phyloP scores from a whole-genome alignment of 2,797 vertebrate species.

The Spinus pinus region DNA sequence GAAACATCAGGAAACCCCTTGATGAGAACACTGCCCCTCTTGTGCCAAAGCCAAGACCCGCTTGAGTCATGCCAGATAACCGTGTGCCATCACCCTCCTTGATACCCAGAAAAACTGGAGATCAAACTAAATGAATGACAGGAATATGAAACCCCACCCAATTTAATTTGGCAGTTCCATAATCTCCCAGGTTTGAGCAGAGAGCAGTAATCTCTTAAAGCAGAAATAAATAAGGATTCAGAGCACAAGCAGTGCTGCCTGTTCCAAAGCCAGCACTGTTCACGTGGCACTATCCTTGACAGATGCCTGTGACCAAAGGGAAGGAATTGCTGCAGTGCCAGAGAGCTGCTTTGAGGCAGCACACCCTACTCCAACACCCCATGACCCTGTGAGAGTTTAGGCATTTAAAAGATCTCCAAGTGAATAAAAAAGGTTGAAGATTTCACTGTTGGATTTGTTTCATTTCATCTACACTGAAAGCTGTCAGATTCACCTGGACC shows the following conservation, averaged over 20 bases:
- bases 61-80: background rate
- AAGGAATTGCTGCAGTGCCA: background rate
- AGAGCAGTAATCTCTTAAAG: background rate
- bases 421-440: background rate
- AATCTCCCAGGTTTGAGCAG: background rate
- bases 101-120: background rate
- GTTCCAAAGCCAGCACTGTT: background rate
- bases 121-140: background rate
- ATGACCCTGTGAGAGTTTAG: background rate
- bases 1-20: background rate
- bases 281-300: background rate
- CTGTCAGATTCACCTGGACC: background rate
- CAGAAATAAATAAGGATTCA: background rate
- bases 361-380: accelerated
- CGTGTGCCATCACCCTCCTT: no score
- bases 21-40: background rate
- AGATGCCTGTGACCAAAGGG: background rate
- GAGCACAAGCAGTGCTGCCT: background rate
- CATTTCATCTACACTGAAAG: background rate
- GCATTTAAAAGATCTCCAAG: background rate
- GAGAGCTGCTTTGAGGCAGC: background rate
- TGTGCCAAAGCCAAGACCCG: background rate
- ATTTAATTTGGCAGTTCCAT: background rate
- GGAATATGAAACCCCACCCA: background rate
- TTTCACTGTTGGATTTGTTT: background rate